phyloP scores from a whole-genome alignment of 2,888 invertebrate species.

The Oscheius myriophilus region DNA sequence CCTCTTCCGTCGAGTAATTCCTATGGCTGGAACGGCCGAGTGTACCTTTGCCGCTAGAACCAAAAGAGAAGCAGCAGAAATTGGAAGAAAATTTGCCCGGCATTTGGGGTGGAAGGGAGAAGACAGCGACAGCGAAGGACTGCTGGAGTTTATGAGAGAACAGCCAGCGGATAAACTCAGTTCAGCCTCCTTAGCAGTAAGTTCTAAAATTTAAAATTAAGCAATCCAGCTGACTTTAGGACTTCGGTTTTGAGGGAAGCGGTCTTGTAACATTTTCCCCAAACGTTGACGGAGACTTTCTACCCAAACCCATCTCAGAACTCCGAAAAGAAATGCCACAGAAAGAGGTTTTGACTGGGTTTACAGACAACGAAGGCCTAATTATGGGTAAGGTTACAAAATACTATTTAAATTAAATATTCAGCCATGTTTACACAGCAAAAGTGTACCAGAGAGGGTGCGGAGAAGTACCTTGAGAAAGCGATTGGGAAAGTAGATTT shows the following conservation, averaged over 20 bases:
- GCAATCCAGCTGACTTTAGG: no score
- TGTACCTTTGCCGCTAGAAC: slow-evolving; percentile 47
- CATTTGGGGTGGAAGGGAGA: slow-evolving; percentile 44
- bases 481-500: neutral
- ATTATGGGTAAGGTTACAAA: no score
- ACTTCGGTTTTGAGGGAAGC: no score
- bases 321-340: no score
- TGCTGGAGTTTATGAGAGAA: slow-evolving; percentile 1
- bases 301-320: neutral
- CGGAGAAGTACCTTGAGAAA: slow-evolving; percentile 26
- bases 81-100: slow-evolving; percentile 44
- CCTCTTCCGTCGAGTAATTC: slow-evolving; percentile 55
- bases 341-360: no score
- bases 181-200: no score
- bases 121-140: neutral
- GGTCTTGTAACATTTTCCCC: slow-evolving; percentile 33
- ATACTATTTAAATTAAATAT: neutral
- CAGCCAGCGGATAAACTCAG: neutral
- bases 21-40: slow-evolving; percentile 55
- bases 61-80: slow-evolving; percentile 37
- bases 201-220: no score
- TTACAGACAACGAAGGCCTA: no score
- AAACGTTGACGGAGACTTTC: no score
- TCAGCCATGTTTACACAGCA: slow-evolving; percentile 39
- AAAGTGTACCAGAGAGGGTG: slow-evolving; percentile 33